These are phyloP conservation scores for Actinia equina DNA, from an alignment of 64 coral and sea anemone genomes.

Conservation along the genomic window DNA sequence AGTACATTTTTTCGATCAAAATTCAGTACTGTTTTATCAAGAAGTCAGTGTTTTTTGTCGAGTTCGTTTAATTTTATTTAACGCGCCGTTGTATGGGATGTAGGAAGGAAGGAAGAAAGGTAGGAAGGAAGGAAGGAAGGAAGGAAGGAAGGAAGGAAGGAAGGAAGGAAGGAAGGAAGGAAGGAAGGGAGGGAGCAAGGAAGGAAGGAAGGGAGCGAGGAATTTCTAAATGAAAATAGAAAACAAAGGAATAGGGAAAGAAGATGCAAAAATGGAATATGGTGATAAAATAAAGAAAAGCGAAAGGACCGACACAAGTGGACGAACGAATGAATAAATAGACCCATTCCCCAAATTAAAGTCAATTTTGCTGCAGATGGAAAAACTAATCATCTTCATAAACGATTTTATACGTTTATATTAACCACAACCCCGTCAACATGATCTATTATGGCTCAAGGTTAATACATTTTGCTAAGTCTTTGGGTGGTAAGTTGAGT, in stretches of 20 bases:
- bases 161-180: not conserved
- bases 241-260: not conserved
- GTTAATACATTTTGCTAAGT: not conserved
- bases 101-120: no score
- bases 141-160: not conserved
- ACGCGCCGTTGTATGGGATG: no score
- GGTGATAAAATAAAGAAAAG: no score
- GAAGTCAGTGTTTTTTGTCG: no score
- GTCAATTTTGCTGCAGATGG: constrained; percentile 8
- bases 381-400: constrained; percentile 8
- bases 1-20: no score
- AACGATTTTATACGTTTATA: not conserved
- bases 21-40: no score
- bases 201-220: not conserved
- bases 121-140: not conserved
- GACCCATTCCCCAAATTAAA: not conserved
- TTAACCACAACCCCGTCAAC: not conserved
- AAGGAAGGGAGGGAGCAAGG: not conserved
- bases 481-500: not conserved
- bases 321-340: not conserved
- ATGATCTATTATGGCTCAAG: not conserved
- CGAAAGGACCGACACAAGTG: no score
- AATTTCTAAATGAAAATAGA: no score
- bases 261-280: not conserved
- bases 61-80: no score